phyloP scores from a whole-genome alignment of 64 coral and sea anemone genomes.

The Platygyra sinensis region DNA sequence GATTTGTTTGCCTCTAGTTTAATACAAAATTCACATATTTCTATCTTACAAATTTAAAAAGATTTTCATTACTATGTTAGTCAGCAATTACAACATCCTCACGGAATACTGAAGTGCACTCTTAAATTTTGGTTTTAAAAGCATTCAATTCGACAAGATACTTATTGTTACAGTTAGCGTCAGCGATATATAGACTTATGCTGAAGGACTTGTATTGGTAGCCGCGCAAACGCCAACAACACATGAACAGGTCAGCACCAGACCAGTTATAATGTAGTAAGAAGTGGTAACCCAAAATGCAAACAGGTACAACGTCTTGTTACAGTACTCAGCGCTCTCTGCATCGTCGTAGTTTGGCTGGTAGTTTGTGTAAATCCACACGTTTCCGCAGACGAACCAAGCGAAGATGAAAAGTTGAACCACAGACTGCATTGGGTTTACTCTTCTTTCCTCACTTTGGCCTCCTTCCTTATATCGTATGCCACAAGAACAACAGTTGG shows the following conservation, averaged over 20 bases:
- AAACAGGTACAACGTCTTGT: slow-evolving; percentile 18
- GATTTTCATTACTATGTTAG: too few relatives aligned
- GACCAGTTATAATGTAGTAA: background rate
- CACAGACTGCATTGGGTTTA: background rate
- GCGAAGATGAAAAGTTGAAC: background rate
- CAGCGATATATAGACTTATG: too few relatives aligned
- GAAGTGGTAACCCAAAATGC: slow-evolving; percentile 2
- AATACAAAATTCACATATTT: too few relatives aligned
- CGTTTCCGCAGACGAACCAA: slow-evolving; percentile 12
- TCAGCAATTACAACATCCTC: too few relatives aligned
- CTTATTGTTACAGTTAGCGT: too few relatives aligned
- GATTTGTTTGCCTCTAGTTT: too few relatives aligned
- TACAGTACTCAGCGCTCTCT: background rate
- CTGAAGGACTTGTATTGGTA: too few relatives aligned
- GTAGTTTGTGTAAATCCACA: slow-evolving; percentile 19
- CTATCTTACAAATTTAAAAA: too few relatives aligned
- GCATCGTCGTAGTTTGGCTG: slow-evolving; percentile 5
- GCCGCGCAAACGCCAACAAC: too few relatives aligned
- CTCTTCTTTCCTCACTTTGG: background rate
- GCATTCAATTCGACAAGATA: too few relatives aligned
- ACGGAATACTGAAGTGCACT: too few relatives aligned
- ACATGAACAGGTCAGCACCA: background rate
- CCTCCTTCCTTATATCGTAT: background rate
- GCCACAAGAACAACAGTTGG: background rate
- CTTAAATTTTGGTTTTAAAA: too few relatives aligned